These are phyloP conservation scores for Mareca penelope DNA, from an alignment of 2,797 vertebrate species.

Conservation along the genomic window DNA sequence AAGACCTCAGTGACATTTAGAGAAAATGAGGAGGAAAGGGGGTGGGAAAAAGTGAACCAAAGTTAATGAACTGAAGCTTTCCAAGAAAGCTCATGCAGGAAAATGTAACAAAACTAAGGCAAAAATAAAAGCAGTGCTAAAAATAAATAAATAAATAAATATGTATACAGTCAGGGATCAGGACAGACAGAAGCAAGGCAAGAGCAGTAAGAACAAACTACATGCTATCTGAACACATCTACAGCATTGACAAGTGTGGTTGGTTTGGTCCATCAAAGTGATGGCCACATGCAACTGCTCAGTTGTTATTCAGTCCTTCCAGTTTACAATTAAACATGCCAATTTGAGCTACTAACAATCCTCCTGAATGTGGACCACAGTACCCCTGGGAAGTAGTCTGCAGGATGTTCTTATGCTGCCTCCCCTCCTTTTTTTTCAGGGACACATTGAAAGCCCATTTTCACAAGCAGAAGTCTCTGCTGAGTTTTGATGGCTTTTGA, in stretches of 20 bases:
- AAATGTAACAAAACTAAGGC: not conserved
- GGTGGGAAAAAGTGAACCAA: not conserved
- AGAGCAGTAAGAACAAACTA: not conserved
- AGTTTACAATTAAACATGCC: slow-evolving; percentile 18
- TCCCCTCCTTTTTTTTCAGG: not conserved
- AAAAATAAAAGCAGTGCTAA: not conserved
- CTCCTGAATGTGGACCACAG: not conserved
- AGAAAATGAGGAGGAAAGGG: not conserved
- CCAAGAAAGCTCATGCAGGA: not conserved
- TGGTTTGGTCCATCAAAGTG: slow-evolving; percentile 5
- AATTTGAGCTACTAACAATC: not conserved
- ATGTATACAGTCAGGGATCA: too few relatives aligned
- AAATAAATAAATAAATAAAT: not conserved
- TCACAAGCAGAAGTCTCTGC: slow-evolving; percentile 20
- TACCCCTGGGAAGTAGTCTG: slow-evolving; percentile 24
- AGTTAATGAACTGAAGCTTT: slow-evolving; percentile 8
- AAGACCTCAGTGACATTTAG: not conserved
- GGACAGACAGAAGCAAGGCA: not conserved
- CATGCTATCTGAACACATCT: accelerated
- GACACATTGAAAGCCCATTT: not conserved
- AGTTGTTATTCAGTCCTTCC: not conserved
- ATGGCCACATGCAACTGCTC: not conserved
- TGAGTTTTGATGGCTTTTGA: slow-evolving; percentile 68
- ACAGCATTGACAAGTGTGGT: not conserved
- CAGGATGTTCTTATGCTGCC: not conserved